Evolutionary conservation across 2,797 vertebrate species (phyloP), one percentile per base, ranked within the genome.

Genomic region (Pseudochaenichthys georgianus): DNA sequence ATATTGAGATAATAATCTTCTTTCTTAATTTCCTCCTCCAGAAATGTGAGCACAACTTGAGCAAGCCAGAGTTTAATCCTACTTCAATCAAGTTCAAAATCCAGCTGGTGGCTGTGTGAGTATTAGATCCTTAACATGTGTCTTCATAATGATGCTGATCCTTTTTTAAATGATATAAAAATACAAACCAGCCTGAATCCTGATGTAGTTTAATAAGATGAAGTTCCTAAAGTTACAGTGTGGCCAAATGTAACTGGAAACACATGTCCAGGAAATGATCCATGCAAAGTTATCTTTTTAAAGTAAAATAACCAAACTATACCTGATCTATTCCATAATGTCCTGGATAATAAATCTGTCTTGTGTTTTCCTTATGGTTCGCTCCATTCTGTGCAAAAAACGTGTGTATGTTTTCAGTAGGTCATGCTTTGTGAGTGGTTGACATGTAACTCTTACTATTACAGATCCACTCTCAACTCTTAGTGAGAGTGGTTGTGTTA

Each of bases 31-130:
- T 47, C 31, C 48, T 64, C 59, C 64, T 80, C 31, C 93, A 99
- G 98, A 99, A 97, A 96, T 99, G 98, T 90, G 98, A 99, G 90
- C 98, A 99, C 94, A 99, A 99, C 92, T 89, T 99, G 94, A 99
- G 98, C 95, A 99, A 99, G 85, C 98, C 98, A 9, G 98, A 99
- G 90, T 99, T 99, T 90, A 99, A 99, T 91, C 98, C 98, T 50
- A 99, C 98, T 21, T 99, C 98, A 73, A 99, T 99, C 90, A 99
- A 99, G 95, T 99, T 99, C 92, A 99, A 99, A 95, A 99, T 99
- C 77, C 98, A 99, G 82, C 94, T 99, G 86, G 98, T 99, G 88
- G 98, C 98, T 86, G 95, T 99, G 98, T 99, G 90, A 99, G 98
- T 99, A 93, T 82, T 72, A 42, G 17, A 7, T 62, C 42, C 16